Percentiles rank a stretch among this genome's conserved stretches.
Conservation (phyloP, 2,888 invertebrate genomes). For the Sinotaia quadrata region DNA sequence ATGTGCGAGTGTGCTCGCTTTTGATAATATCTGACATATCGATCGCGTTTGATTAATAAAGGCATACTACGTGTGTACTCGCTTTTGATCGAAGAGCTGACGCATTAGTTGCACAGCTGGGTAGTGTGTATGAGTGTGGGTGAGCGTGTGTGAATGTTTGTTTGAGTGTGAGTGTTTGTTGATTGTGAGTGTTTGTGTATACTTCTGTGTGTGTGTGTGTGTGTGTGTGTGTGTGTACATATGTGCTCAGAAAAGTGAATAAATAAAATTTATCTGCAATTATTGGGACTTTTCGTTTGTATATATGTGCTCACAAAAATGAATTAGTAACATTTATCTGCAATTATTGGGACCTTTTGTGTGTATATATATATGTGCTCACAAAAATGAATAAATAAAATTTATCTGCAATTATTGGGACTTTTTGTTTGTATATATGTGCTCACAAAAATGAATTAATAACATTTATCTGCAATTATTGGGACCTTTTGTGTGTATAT, state of each 20-base stretch:
- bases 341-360: too few relatives aligned
- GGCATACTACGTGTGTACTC: too few relatives aligned
- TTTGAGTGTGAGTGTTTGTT: slow-evolving; percentile 1
- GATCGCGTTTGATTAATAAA: too few relatives aligned
- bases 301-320: not conserved
- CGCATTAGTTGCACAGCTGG: too few relatives aligned
- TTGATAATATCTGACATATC: too few relatives aligned
- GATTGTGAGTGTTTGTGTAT: slow-evolving; percentile 5
- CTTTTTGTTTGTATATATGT: not conserved
- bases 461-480: too few relatives aligned
- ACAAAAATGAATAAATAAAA: not conserved
- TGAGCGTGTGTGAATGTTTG: slow-evolving; percentile 1
- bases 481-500: slow-evolving; percentile 3
- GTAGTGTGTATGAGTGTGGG: slow-evolving; percentile 5
- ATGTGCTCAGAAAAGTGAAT: not conserved
- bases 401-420: not conserved
- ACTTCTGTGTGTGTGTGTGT: slow-evolving; percentile 9
- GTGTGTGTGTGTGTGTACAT: not conserved
- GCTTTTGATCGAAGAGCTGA: too few relatives aligned
- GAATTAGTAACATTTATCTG: too few relatives aligned
- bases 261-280: not conserved
- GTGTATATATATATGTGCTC: not conserved
- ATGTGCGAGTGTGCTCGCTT: too few relatives aligned
- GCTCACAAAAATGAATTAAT: not conserved
- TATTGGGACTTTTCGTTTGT: too few relatives aligned